Conservation (phyloP, 2,113 vertebrate species). For the Clarias gariepinus region DNA sequence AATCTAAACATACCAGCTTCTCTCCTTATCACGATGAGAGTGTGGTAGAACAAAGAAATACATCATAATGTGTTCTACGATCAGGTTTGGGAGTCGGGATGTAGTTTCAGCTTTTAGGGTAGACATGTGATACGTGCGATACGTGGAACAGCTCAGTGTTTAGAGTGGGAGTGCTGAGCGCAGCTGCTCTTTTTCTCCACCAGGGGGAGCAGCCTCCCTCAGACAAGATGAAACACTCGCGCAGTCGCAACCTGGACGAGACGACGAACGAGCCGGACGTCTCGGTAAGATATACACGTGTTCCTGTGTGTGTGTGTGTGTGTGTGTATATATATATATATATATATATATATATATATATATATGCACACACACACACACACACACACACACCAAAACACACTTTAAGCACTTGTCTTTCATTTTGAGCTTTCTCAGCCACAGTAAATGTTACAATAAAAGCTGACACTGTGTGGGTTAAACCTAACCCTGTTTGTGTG, state of each 20-base stretch:
- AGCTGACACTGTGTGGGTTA: neutral
- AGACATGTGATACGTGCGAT: neutral
- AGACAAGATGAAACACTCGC: slow-evolving; percentile 82
- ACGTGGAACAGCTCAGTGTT: neutral
- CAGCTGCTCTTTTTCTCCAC: slow-evolving; percentile 51
- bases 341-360: too few species aligned
- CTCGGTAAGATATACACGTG: slow-evolving; percentile 65
- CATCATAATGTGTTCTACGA: neutral
- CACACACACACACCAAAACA: neutral
- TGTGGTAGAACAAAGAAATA: neutral
- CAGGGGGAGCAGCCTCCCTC: slow-evolving; percentile 73
- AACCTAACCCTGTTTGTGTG: slow-evolving; percentile 44
- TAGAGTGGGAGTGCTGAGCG: slow-evolving; percentile 25
- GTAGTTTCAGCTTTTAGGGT: neutral
- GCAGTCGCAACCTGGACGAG: slow-evolving; percentile 82
- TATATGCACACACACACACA: too few species aligned
- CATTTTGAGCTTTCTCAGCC: neutral
- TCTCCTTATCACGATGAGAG: neutral
- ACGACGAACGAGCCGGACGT: slow-evolving; percentile 77
- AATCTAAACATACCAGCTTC: too few species aligned
- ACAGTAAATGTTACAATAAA: neutral
- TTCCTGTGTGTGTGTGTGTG: too few species aligned
- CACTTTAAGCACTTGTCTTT: neutral
- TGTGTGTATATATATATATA: too few species aligned
- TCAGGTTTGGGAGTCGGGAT: neutral